These are phyloP conservation scores for Dufourea novaeangliae DNA, from an alignment of 1,140 invertebrate genomes.

Conservation along the genomic window DNA sequence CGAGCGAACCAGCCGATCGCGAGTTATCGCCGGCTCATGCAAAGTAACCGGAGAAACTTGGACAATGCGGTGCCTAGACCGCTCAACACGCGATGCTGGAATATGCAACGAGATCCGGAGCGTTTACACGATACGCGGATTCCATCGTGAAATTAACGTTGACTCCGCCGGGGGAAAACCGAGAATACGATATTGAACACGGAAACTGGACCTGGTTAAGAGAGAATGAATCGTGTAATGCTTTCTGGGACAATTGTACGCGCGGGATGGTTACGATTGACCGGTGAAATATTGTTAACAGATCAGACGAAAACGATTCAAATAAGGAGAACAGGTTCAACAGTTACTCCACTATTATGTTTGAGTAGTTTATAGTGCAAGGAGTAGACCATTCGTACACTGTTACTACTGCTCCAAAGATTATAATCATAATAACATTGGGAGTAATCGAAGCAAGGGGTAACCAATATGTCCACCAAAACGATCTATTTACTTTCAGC, in stretches of 20 bases:
- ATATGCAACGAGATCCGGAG: constrained; percentile 9
- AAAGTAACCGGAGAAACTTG: constrained; percentile 43
- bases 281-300: neutral
- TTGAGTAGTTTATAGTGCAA: too few relatives aligned
- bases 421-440: too few relatives aligned
- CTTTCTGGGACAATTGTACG: neutral
- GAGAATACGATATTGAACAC: neutral
- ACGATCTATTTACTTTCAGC: too few relatives aligned
- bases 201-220: neutral
- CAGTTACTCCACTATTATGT: too few relatives aligned
- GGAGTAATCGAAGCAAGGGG: too few relatives aligned
- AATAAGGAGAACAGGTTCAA: too few relatives aligned
- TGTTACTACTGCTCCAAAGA: too few relatives aligned
- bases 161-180: neutral
- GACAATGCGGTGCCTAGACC: constrained; percentile 20
- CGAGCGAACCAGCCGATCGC: constrained; percentile 42
- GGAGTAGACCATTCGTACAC: too few relatives aligned
- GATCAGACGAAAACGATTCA: too few relatives aligned
- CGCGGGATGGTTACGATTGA: neutral
- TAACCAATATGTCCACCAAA: too few relatives aligned
- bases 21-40: constrained; percentile 28
- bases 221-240: neutral
- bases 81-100: neutral
- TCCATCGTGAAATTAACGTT: neutral
- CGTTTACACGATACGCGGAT: constrained; percentile 1